Base-by-base conservation (phyloP, 2,797 vertebrate species). In the Microchirus variegatus region DNA sequence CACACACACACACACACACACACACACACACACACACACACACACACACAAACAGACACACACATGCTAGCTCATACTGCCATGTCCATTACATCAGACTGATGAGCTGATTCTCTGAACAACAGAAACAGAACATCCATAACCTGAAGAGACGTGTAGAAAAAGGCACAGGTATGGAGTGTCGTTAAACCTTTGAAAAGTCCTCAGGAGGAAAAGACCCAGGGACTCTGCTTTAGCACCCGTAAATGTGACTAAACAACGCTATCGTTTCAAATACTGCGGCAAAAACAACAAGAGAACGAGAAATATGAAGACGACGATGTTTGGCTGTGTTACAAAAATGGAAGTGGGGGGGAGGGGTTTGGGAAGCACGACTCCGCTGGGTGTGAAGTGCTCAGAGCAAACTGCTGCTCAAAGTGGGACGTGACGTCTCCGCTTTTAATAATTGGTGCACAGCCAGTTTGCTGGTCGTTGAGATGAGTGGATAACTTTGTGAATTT, bases 121-220 rank as follows among this genome's bases (percentile, higher is more conserved):
- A 19, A 83, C 44, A 78, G 35, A 53, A 66, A 72, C 57, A 60
- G 71, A 41, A 60, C 62, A 64, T 77, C 82, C 83, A 81, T 84
- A 80, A 51, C 80, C 74, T 90, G 84, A 87, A 90, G 86, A 50
- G 14, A 77, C 63, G 73, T 17, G 22, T 83, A 81, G 70, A 84
- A 83, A 85, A 87, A 89, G 88, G 90, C 90, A 88, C 93, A 91
- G 88, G 81, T 77, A 91, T 89, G 89, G 89, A 92, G 89, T 79
- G 83, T 90, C 89, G 77, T 85, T 92, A 26, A 54, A 53, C 18
- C 87, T 84, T 77, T 78, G 57, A 85, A 85, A 86, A 68, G 44
- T 77, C 74, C 80, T 63, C 77, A 59, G 77, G 55, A 50, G 62
- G 61, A 88, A 83, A 77, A 83, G 54, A 57, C 76, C 42, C 84